These are phyloP conservation scores for Rhabditophanes sp. DNA, from an alignment of 2,888 invertebrate species.

Conservation along the genomic window DNA sequence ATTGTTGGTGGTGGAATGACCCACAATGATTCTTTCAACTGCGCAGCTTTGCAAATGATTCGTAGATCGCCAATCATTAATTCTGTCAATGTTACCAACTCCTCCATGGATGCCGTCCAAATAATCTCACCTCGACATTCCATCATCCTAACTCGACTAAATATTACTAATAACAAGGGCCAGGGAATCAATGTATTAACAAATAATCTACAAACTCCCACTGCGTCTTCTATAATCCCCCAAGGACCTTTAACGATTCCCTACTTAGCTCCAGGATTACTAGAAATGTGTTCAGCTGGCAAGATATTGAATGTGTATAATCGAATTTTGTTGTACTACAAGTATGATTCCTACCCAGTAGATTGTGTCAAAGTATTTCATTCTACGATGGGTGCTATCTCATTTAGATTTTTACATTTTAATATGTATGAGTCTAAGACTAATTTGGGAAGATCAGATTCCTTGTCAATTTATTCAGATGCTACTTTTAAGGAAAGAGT, in stretches of 20 bases:
- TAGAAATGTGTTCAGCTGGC: conserved; percentile 86
- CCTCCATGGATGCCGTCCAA: conserved; percentile 67
- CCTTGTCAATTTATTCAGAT: conserved; percentile 27
- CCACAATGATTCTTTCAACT: conserved; percentile 70
- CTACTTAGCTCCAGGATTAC: conserved; percentile 65
- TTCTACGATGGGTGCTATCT: conserved; percentile 57
- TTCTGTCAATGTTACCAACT: conserved; percentile 61
- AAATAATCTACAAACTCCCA: conserved; percentile 54
- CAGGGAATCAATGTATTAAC: conserved; percentile 75
- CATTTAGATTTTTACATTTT: conserved; percentile 14
- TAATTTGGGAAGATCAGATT: conserved; percentile 33
- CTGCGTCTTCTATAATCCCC: conserved; percentile 10
- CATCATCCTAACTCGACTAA: conserved; percentile 26
- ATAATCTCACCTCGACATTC: conserved; percentile 34
- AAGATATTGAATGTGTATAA: conserved; percentile 75
- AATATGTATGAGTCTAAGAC: conserved; percentile 29
- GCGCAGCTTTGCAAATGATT: conserved; percentile 65
- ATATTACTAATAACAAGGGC: conserved; percentile 59
- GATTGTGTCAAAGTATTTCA: conserved; percentile 94
- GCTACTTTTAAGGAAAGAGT: conserved; percentile 20
- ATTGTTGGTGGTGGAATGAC: conserved; percentile 82
- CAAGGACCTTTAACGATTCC: conserved; percentile 25
- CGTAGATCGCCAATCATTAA: conserved; percentile 70
- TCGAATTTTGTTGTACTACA: conserved; percentile 65
- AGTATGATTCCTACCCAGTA: conserved; percentile 83